These are phyloP conservation scores for Branchipolynoe longqiensis DNA, from an alignment of 2,888 invertebrate species.

Conservation along the genomic window DNA sequence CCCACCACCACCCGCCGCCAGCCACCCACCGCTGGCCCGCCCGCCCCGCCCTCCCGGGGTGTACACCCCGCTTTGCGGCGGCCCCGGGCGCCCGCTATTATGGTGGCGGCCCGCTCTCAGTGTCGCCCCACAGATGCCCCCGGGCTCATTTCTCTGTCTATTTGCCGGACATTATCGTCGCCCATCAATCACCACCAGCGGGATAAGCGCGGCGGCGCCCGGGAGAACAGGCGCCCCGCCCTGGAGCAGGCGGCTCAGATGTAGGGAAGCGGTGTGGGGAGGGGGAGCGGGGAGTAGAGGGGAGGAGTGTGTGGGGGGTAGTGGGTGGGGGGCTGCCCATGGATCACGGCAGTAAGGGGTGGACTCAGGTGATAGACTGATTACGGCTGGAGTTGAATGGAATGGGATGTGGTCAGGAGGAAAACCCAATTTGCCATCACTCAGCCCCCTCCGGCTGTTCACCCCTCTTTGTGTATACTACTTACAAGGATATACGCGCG, in stretches of 20 bases:
- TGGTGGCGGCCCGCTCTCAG: neutral
- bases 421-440: slow-evolving; percentile 14
- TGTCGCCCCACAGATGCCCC: neutral
- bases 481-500: no score
- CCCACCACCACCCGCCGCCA: no score
- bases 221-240: no score
- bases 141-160: slow-evolving; percentile 27
- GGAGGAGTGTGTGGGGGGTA: neutral
- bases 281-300: neutral
- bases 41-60: neutral
- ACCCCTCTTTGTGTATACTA: no score
- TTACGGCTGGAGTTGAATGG: neutral
- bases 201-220: slow-evolving; percentile 2
- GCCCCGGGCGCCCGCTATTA: neutral
- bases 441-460: slow-evolving; percentile 10
- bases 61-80: neutral
- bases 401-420: slow-evolving; percentile 3
- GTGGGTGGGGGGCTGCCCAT: neutral
- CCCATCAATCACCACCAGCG: slow-evolving; percentile 26
- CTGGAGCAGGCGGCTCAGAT: neutral
- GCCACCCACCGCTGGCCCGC: no score
- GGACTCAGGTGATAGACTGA: slow-evolving; percentile 1
- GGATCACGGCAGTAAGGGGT: neutral
- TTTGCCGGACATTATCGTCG: slow-evolving; percentile 27
- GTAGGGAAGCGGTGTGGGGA: neutral